Percentiles rank a stretch among this genome's conserved stretches.
Conservation (phyloP, 2,888 invertebrate genomes). For the Amphipyra berbera region DNA sequence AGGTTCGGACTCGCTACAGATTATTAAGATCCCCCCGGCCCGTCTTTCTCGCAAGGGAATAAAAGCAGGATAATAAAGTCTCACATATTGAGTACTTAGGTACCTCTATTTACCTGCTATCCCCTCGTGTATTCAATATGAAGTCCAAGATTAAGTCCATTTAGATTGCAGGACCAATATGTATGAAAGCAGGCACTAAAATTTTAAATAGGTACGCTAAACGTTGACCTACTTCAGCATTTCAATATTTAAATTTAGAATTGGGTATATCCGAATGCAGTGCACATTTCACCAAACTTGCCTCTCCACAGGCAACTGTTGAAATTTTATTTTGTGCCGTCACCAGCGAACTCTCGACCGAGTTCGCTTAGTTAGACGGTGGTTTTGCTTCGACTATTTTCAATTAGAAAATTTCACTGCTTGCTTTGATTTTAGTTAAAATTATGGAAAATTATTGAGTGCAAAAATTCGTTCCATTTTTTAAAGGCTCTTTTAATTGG, state of each 20-base stretch:
- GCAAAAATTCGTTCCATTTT: background rate
- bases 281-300: constrained; percentile 65
- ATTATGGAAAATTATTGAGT: constrained; percentile 30
- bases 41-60: constrained; percentile 4
- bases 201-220: constrained; percentile 32
- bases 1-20: too few relatives aligned
- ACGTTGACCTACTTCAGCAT: constrained; percentile 43
- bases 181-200: constrained; percentile 9
- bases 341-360: constrained; percentile 57
- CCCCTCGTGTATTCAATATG: constrained; percentile 17
- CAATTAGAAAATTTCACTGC: constrained; percentile 67
- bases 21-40: too few relatives aligned
- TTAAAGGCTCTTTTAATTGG: constrained; percentile 1
- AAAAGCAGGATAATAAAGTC: background rate
- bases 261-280: constrained; percentile 61
- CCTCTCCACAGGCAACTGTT: constrained; percentile 55
- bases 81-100: background rate
- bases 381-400: constrained; percentile 61
- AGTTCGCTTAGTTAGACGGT: constrained; percentile 59
- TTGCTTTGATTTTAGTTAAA: constrained; percentile 56
- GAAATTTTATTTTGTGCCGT: constrained; percentile 71
- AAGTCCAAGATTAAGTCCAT: constrained; percentile 7
- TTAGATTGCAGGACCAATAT: constrained; percentile 21
- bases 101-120: background rate
- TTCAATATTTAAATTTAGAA: constrained; percentile 70